phyloP scores from a whole-genome alignment of 2,888 invertebrate genomes.

The Rotaria macrura region DNA sequence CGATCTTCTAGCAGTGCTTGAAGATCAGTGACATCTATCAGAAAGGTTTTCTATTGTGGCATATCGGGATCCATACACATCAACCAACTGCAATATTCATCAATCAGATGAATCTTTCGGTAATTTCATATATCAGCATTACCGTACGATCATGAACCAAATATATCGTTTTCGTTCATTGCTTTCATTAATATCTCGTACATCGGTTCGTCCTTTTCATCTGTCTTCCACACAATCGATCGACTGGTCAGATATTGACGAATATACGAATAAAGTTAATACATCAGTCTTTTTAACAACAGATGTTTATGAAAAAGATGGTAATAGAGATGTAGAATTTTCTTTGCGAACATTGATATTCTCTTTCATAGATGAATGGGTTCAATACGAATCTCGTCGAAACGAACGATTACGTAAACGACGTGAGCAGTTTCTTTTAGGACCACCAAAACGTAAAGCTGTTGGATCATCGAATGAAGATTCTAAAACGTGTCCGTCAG shows the following conservation, averaged over 20 bases:
- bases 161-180: background rate
- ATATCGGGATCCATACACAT: background rate
- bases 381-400: background rate
- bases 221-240: background rate
- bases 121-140: background rate
- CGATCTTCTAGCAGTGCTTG: too few species aligned
- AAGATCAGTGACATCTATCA: background rate
- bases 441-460: background rate
- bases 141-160: background rate
- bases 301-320: constrained; percentile 21
- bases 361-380: background rate
- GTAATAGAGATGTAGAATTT: background rate
- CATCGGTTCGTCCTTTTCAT: background rate
- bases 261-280: constrained; percentile 9
- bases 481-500: background rate
- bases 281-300: background rate
- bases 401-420: background rate
- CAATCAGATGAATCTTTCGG: background rate
- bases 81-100: background rate
- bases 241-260: background rate
- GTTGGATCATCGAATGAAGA: background rate
- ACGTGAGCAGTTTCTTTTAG: background rate
- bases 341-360: background rate
- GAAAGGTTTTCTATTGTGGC: background rate
- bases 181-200: background rate